Percentiles rank a stretch among this genome's conserved stretches.
These are phyloP conservation scores for Drosophila kuntzei DNA, from an alignment of 2,888 invertebrate genomes.

Conservation along the genomic window DNA sequence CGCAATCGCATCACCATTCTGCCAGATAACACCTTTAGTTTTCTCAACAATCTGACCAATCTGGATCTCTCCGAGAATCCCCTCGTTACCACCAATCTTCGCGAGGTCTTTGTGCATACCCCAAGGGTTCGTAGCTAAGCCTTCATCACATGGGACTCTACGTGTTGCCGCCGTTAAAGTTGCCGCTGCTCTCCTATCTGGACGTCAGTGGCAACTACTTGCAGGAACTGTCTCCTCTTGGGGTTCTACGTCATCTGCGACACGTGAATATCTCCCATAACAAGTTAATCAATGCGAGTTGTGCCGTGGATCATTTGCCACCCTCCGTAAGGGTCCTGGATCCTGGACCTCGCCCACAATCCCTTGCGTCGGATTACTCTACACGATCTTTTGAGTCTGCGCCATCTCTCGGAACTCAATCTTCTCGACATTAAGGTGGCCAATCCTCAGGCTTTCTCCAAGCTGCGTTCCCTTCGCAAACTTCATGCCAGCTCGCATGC, in stretches of 20 bases:
- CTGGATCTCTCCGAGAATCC: constrained; percentile 93
- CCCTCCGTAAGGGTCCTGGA: constrained; percentile 91
- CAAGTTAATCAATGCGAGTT: constrained; percentile 90
- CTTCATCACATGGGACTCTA: constrained; percentile 92
- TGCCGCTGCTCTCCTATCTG: constrained; percentile 91
- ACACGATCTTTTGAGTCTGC: constrained; percentile 85
- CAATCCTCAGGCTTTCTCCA: constrained; percentile 91
- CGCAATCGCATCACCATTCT: constrained; percentile 93
- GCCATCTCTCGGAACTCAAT: constrained; percentile 91
- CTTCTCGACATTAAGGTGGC: constrained; percentile 90
- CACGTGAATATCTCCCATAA: constrained; percentile 92
- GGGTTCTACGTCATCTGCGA: constrained; percentile 90
- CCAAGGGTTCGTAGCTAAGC: constrained; percentile 91
- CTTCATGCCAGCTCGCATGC: constrained; percentile 91
- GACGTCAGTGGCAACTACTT: constrained; percentile 93
- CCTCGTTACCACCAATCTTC: constrained; percentile 93
- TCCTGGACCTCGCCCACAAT: constrained; percentile 93
- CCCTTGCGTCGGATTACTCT: constrained; percentile 92
- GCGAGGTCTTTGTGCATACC: constrained; percentile 94
- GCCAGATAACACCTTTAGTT: constrained; percentile 95
- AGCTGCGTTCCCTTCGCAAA: constrained; percentile 90
- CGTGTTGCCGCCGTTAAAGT: constrained; percentile 91
- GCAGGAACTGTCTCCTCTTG: constrained; percentile 89
- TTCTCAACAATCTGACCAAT: constrained; percentile 91
- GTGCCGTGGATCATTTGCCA: constrained; percentile 91